A percentile compares a stretch with the other conserved stretches of the same genome.
These are phyloP conservation scores for Gulo gulo DNA, from an alignment of 2,113 vertebrate species.

Conservation along the genomic window DNA sequence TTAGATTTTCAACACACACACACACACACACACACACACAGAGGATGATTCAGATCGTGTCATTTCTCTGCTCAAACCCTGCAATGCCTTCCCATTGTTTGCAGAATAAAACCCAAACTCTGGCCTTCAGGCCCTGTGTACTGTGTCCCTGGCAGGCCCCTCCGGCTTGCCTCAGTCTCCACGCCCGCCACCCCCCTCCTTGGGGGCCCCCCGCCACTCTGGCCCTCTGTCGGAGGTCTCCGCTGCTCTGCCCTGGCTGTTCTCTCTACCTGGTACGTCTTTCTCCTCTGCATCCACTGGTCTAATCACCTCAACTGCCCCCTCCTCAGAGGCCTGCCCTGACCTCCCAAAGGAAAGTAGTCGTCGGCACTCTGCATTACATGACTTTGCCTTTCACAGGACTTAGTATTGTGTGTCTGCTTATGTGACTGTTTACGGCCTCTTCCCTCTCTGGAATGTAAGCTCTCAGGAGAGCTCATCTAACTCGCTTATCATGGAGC, in stretches of 20 bases:
- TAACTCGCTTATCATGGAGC: background rate
- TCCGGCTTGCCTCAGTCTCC: background rate
- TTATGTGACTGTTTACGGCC: fast-evolving
- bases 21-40: background rate
- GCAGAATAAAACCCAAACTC: background rate
- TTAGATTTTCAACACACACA: background rate
- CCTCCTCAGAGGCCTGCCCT: background rate
- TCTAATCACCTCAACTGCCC: background rate
- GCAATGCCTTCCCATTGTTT: background rate
- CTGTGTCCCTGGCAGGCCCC: background rate
- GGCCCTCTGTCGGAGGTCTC: background rate
- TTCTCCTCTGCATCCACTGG: fast-evolving
- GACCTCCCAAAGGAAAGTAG: background rate
- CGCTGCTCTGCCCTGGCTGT: background rate
- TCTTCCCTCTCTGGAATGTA: background rate
- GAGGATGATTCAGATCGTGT: background rate
- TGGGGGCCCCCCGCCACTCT: fast-evolving
- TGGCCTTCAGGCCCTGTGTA: too few species aligned
- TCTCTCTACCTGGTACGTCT: background rate
- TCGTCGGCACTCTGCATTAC: fast-evolving
- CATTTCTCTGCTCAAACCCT: background rate
- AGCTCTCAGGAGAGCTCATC: background rate
- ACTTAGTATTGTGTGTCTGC: background rate
- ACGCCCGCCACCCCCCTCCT: fast-evolving
- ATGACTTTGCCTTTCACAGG: background rate